Conservation (phyloP, 1,140 invertebrate species). For the Leptoteleia sp. region DNA sequence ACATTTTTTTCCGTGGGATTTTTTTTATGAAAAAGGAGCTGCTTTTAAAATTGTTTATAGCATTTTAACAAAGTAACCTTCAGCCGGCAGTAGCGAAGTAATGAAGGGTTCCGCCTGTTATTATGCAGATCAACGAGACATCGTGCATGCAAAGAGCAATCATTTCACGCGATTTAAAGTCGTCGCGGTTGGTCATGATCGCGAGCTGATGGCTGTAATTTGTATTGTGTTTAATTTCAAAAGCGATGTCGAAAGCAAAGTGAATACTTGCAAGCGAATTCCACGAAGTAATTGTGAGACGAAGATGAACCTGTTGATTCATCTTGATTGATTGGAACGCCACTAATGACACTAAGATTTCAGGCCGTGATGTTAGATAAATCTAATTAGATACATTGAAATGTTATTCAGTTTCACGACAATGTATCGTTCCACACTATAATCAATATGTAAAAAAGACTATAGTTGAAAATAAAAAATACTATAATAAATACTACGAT, state of each 20-base stretch:
- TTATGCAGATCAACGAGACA: slow-evolving; percentile 45
- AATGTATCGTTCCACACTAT: no score
- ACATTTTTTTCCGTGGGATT: no score
- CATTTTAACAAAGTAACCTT: slow-evolving; percentile 36
- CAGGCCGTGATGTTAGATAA: no score
- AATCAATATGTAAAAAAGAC: no score
- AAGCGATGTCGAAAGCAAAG: slow-evolving; percentile 12
- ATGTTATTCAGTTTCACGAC: no score
- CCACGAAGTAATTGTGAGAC: slow-evolving; percentile 12
- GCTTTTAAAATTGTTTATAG: slow-evolving; percentile 8
- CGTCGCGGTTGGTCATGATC: slow-evolving; percentile 42
- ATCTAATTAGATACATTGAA: no score
- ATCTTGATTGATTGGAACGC: not conserved
- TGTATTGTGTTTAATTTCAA: slow-evolving; percentile 50
- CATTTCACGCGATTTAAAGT: slow-evolving; percentile 48
- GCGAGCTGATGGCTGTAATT: slow-evolving; percentile 38
- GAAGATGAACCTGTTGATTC: slow-evolving; percentile 1
- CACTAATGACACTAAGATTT: not conserved
- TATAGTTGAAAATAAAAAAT: no score
- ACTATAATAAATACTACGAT: no score
- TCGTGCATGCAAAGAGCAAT: slow-evolving; percentile 32
- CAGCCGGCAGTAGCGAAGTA: slow-evolving; percentile 41
- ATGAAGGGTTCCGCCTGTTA: slow-evolving; percentile 46
- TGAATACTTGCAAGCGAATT: slow-evolving; percentile 18
- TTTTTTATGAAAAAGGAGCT: no score